phyloP scores from a whole-genome alignment of 2,888 invertebrate genomes.

The Pardosa pseudoannulata region DNA sequence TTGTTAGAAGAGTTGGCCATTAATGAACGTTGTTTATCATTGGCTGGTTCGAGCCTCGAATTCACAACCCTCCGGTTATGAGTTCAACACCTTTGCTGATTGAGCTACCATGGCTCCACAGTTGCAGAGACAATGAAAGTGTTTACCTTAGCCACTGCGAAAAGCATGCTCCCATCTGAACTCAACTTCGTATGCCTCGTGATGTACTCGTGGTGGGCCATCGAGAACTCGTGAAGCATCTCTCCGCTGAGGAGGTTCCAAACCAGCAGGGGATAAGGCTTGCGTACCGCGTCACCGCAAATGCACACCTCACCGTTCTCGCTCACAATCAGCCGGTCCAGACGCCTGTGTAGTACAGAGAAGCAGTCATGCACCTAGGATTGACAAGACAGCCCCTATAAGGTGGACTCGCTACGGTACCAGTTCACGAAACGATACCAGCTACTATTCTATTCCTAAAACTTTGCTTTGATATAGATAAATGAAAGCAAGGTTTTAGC shows the following conservation, averaged over 20 bases:
- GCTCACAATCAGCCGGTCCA: slow-evolving; percentile 90
- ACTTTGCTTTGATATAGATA: no score
- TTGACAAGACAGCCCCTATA: slow-evolving; percentile 72
- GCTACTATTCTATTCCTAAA: no score
- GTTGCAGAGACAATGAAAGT: no score
- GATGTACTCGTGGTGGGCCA: slow-evolving; percentile 91
- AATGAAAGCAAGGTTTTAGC: no score
- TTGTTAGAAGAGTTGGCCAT: no score
- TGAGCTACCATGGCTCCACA: no score
- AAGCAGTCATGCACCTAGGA: slow-evolving; percentile 68
- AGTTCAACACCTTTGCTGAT: no score
- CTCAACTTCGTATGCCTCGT: slow-evolving; percentile 90
- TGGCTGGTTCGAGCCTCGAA: no score
- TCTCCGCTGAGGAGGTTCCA: slow-evolving; percentile 92
- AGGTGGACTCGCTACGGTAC: no score
- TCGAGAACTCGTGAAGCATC: slow-evolving; percentile 82
- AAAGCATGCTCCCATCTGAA: slow-evolving; percentile 84
- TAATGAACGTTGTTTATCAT: no score
- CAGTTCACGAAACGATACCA: no score
- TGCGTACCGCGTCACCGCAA: slow-evolving; percentile 94
- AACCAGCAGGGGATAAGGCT: slow-evolving; percentile 91
- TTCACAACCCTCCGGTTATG: no score
- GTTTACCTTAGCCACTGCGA: slow-evolving; percentile 80
- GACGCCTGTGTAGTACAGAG: slow-evolving; percentile 82
- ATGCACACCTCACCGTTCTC: slow-evolving; percentile 91